Percentiles rank a stretch among this genome's conserved stretches.
Evolutionary conservation across 92 coral and sea anemone species (phyloP).

Genomic region (Muricea muricata): DNA sequence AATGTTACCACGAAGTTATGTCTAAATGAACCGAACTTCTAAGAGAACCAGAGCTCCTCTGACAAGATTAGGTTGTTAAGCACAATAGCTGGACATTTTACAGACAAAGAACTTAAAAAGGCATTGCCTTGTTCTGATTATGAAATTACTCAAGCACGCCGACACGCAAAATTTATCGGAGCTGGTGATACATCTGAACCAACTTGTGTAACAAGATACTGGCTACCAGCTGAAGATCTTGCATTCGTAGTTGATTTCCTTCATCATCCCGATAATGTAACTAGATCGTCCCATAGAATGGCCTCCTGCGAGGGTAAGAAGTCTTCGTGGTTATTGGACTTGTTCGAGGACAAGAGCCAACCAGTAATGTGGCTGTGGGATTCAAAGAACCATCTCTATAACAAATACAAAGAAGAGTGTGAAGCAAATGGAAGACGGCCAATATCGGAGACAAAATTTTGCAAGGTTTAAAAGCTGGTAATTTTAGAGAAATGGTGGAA

Average conservation of each 20-base stretch:
- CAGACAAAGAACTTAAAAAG: constrained; percentile 28
- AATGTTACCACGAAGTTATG: not conserved
- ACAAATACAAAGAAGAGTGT: not conserved
- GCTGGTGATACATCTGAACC: not conserved
- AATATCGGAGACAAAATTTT: constrained; percentile 21
- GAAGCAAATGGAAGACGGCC: not conserved
- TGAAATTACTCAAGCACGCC: constrained; percentile 43
- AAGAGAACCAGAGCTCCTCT: not conserved
- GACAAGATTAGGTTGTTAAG: not conserved
- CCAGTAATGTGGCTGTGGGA: constrained; percentile 41
- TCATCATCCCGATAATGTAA: not conserved
- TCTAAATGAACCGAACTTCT: not conserved
- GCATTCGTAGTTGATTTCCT: no score
- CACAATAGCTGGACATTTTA: constrained; percentile 28
- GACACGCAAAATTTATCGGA: constrained; percentile 3
- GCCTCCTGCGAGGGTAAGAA: not conserved
- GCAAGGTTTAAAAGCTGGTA: constrained; percentile 9
- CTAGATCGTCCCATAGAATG: not conserved
- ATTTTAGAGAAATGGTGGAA: constrained; percentile 6
- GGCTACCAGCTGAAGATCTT: constrained; percentile 32
- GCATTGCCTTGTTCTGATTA: constrained; percentile 40
- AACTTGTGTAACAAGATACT: not conserved
- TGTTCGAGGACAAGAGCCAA: constrained; percentile 9
- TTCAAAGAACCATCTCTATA: not conserved
- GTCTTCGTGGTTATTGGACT: constrained; percentile 21